Base-by-base conservation (phyloP, 2,888 invertebrate genomes). In the Keiferia lycopersicella region DNA sequence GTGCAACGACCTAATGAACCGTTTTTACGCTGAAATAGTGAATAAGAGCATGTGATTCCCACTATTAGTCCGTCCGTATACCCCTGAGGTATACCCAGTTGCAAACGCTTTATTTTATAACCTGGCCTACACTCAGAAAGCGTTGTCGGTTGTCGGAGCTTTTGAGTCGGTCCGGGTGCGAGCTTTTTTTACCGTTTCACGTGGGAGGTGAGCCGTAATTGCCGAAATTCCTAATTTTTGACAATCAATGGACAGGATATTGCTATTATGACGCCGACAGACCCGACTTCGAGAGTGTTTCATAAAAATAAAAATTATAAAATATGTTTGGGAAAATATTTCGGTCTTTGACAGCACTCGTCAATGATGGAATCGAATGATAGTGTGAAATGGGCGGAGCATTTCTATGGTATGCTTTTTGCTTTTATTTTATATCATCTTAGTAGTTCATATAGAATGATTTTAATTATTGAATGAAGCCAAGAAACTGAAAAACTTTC, bases 191-290 rank as follows among this genome's bases (percentile, higher is more conserved):
- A 70, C 69, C 68, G 72, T 74, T 83, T 88, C 85, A 83, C 90
- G 87, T 91, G 91, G 90, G 91, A 90, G 91, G 91, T 87, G 87
- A 81, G 86, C 83, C 81, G 83, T 90, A 90, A 91, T 91, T 90
- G 90, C 85, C 89, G 87, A 90, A 88, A 90, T 90, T 88, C 89
- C 89, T 83, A 88, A 88, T 88, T 91, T 90, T 91, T 88, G 88
- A 90, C 90, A 90, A 90, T 91, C 89, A 88, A 87, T 88, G 88
- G 88, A 84, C 88, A 88, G 90, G 89, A 90, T 90, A 87, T 91
- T 83, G 88, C 88, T 87, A 87, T 90, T 90, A 89, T 89, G 82
- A 85, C 80, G 81, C 83, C 82, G 73, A 56, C 56, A 34, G 81
- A 81, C 77, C 73, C 75, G 68, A 62, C 51, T 53, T 34, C 51